phyloP scores from a whole-genome alignment of 2,113 vertebrate genomes.

The Melospiza georgiana region DNA sequence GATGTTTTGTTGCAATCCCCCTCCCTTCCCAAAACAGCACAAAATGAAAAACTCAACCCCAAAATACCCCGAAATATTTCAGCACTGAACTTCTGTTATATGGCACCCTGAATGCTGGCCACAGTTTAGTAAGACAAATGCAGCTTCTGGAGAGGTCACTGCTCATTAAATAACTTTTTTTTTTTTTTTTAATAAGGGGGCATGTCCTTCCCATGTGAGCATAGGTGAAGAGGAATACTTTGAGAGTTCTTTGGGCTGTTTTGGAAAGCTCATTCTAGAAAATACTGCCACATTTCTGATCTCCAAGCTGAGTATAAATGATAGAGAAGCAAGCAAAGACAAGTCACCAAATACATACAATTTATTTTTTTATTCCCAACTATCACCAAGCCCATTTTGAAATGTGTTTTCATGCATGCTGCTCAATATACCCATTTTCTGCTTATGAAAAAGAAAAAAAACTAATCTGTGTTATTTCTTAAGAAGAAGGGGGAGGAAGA shows the following conservation, averaged over 20 bases:
- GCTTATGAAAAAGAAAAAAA: neutral
- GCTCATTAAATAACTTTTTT: neutral
- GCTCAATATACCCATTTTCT: neutral
- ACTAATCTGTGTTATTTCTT: neutral
- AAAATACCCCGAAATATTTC: neutral
- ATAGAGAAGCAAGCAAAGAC: neutral
- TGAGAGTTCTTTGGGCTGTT: neutral
- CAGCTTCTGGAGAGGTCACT: neutral
- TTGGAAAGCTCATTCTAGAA: neutral
- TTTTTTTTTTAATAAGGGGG: neutral
- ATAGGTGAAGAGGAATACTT: neutral
- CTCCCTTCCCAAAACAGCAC: neutral
- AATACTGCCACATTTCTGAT: neutral
- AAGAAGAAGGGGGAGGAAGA: neutral
- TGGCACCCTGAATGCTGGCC: neutral
- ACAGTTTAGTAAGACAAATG: neutral
- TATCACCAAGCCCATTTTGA: neutral
- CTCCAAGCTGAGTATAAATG: neutral
- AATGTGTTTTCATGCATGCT: neutral
- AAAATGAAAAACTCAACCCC: neutral
- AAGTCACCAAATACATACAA: neutral
- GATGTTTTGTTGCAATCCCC: neutral
- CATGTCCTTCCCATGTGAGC: neutral
- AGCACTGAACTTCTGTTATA: neutral
- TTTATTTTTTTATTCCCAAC: neutral